Evolutionary conservation across 1,140 invertebrate species (phyloP), one percentile per base, ranked within the genome.

Genomic region (Pararge aegeria): DNA sequence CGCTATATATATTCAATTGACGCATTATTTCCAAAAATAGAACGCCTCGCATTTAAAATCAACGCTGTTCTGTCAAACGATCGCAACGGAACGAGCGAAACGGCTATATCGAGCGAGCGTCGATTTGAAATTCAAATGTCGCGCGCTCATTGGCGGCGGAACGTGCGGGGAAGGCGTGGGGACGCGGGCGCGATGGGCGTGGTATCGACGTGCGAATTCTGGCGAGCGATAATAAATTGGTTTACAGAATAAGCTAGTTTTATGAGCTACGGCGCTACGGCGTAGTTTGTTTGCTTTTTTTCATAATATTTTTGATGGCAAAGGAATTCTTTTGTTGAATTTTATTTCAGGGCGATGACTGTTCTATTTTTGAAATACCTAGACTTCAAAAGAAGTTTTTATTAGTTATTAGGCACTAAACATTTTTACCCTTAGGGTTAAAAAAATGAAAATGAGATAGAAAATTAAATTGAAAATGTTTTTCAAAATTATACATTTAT

Each of bases 181-280:
- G 64, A 70, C 66, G 5, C 20, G 6, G 58, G 72, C 61, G 67
- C 29, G 48, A 19, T 63, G 40, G 72, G 66, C 67, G 68, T 69
- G 68, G 71, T 60, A 68, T 20, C 20, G 68, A 78, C 68, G 77
- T 78, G 77, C 76, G 66, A 78, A 82, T 82, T 83, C 79, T 74
- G 70, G 69, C 70, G 70, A 7, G 46, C 46, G 72, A 64, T 75
- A 77, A 82, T 83, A 81, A 84, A 83, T 83, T 84, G 80, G 75
- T 77, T 61, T 68, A 67, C 66, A 72, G 73, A 71, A 73, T 67
- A 75, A 71, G 78, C 72, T 61, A 72, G 54, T 68, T 68, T 77
- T 49, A 78, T 73, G 68, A 20, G 70, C 78, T 80, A 82, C 81
- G 74, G 24, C 71, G 34, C 51, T 49, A 27, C 46, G 46, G 12